Percentiles rank a stretch among this genome's conserved stretches.
Conservation (phyloP, 1,140 invertebrate species). For the Melitaea cinxia region DNA sequence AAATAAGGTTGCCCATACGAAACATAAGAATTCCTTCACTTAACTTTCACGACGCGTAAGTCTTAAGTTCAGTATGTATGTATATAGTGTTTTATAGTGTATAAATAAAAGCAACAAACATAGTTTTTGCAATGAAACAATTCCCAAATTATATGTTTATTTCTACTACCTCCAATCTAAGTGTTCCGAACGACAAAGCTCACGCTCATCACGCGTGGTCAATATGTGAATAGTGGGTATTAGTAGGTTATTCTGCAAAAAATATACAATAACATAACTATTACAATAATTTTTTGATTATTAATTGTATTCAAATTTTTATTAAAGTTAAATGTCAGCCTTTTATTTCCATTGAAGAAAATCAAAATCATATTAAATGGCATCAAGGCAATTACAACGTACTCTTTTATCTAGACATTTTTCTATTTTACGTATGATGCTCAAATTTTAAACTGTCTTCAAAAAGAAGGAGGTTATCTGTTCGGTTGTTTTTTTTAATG, state of each 20-base stretch:
- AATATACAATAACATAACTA: background rate
- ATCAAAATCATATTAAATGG: slow-evolving; percentile 70
- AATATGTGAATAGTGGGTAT: background rate
- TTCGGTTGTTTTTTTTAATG: too few relatives aligned
- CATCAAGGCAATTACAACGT: slow-evolving; percentile 50
- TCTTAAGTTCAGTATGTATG: too few relatives aligned
- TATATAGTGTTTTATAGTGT: too few relatives aligned
- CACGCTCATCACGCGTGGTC: slow-evolving; percentile 5
- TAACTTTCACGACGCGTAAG: background rate
- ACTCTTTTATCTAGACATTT: slow-evolving; percentile 39
- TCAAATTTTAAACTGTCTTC: too few relatives aligned
- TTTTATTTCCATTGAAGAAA: slow-evolving; percentile 36
- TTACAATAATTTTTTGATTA: background rate
- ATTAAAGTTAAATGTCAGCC: background rate
- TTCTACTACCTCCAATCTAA: slow-evolving; percentile 5
- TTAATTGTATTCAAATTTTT: background rate
- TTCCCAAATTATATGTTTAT: background rate
- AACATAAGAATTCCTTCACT: background rate
- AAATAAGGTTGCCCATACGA: background rate
- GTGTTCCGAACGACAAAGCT: slow-evolving; percentile 18
- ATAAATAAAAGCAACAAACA: too few relatives aligned
- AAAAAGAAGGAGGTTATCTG: too few relatives aligned
- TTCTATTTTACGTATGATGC: background rate
- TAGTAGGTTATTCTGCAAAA: background rate
- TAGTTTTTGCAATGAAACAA: too few relatives aligned